Evolutionary conservation across 2,113 vertebrate genomes (phyloP), one percentile per base, ranked within the genome.

Genomic region (Oplegnathus fasciatus): DNA sequence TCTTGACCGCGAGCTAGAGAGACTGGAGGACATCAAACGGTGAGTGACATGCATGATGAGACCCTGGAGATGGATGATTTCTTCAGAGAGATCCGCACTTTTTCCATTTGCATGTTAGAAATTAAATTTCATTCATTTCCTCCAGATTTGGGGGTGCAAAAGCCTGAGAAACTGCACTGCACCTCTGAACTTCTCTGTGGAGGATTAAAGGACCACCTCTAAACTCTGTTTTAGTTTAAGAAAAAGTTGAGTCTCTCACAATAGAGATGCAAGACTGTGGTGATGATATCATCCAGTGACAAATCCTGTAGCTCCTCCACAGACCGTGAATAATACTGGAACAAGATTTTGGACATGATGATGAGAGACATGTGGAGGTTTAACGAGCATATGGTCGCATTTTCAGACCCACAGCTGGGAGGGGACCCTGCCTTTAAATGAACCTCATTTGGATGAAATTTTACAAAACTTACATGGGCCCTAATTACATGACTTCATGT

Each of bases 11-110:
- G 96, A 97, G 89, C 69, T 69, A 9, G 78, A 93, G 57, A 92
- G 96, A 83, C 94, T 97, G 28, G 52, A 90, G 2, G 95, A 96
- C 88, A 72, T 97, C 57, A 87, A 78, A 55, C 94, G 95, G 96
- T 97, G 90, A 94, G 93, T 84, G 24, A 28, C 26, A 52, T 10
- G 46, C 65, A 37, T 0, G 60, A 9, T 11, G 54, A 64, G 34
- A 34, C n/a, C 22, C 15, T 30, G 17, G 5, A 15, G n/a, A 54
- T 42, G n/a, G 34, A 20, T 44, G n/a, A 13, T 15, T 2, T 22
- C 10, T 14, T 34, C 2, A 64, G 5, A 57, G 61, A 30, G 42
- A 6, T 20, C 13, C 17, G 13, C 4, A 13, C 6, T 2, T 22
- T 22, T 52, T 52, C 0, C 10, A 42, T 66, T n/a, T 46, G 40